Conservation (phyloP, 2,797 vertebrate species). For the Sibirionetta formosa region DNA sequence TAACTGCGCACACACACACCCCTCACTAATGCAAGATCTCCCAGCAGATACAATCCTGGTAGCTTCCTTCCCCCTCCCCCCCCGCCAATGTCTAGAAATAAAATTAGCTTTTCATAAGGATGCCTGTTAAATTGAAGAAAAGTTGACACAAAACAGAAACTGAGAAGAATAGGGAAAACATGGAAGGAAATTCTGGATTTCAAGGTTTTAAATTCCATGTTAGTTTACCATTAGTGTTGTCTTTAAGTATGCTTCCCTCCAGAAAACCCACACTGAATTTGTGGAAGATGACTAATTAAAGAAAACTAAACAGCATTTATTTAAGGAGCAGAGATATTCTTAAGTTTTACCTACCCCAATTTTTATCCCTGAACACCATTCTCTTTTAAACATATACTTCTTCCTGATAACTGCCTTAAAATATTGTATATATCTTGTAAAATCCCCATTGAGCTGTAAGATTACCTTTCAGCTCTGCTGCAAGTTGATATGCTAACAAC, state of each 20-base stretch:
- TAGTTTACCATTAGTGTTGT: background rate
- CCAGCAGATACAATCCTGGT: background rate
- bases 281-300: background rate
- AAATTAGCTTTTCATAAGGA: background rate
- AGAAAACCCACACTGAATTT: background rate
- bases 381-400: slow-evolving; percentile 5
- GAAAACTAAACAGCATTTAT: background rate
- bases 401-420: slow-evolving; percentile 54
- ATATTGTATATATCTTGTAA: slow-evolving; percentile 56
- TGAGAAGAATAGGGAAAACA: background rate
- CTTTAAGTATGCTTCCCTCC: background rate
- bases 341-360: background rate
- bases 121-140: background rate
- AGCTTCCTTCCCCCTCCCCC: background rate
- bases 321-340: background rate
- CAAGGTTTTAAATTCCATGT: background rate
- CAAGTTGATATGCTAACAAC: slow-evolving; percentile 71
- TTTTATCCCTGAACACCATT: background rate
- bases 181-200: background rate
- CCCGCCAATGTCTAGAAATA: background rate
- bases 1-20: background rate
- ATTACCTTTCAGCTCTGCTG: slow-evolving; percentile 72
- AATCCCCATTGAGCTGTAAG: slow-evolving; percentile 67
- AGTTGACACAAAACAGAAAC: background rate
- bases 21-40: background rate